Evolutionary conservation across 2,888 invertebrate genomes (phyloP).

Genomic region (Hypercompe scribonia): DNA sequence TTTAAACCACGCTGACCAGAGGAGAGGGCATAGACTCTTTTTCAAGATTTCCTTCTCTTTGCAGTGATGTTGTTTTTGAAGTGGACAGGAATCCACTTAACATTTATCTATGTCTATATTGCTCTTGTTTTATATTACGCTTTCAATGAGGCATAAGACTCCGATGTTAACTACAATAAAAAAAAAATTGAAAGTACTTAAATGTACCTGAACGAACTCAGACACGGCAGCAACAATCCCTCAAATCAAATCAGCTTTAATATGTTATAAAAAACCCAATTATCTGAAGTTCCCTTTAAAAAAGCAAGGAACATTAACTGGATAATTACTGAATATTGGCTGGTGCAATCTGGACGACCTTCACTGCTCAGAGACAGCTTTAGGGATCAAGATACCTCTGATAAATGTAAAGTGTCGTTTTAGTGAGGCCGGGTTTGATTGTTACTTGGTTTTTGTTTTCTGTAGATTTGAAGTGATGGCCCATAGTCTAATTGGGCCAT

Average conservation of each 20-base stretch:
- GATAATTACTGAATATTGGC: constrained; percentile 42
- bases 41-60: no score
- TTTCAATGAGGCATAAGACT: no score
- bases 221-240: constrained; percentile 17
- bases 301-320: constrained; percentile 45
- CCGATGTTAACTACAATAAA: no score
- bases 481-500: no score
- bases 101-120: no score
- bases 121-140: no score
- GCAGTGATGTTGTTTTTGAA: no score
- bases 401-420: constrained; percentile 19
- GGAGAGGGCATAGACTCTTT: no score
- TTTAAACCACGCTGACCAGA: no score
- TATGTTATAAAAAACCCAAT: constrained; percentile 47
- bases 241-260: constrained; percentile 40
- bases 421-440: background rate
- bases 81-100: no score
- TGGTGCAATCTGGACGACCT: constrained; percentile 34
- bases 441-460: background rate
- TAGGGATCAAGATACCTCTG: constrained; percentile 33
- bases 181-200: background rate
- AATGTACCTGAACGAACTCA: background rate
- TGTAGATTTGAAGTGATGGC: no score
- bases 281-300: constrained; percentile 46
- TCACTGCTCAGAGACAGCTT: constrained; percentile 37